Conservation (phyloP, 92 coral and sea anemone genomes). For the Porites divaricata region DNA sequence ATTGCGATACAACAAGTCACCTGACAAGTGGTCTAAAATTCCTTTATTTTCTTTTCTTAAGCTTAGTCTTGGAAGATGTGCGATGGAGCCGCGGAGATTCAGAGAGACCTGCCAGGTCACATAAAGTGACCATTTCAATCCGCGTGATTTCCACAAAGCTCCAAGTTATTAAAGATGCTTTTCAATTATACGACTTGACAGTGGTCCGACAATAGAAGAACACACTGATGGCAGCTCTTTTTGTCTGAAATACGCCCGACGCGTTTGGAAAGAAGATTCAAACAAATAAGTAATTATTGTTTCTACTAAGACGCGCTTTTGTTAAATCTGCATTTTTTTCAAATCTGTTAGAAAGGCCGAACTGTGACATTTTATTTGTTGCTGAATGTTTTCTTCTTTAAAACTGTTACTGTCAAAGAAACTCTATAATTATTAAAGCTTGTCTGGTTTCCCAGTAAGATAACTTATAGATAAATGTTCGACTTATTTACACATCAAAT, state of each 20-base stretch:
- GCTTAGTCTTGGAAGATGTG: too few species aligned
- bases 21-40: too few species aligned
- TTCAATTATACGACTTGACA: slow-evolving; percentile 14
- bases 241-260: not conserved
- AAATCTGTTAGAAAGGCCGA: slow-evolving; percentile 5
- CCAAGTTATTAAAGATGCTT: not conserved
- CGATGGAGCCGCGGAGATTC: too few species aligned
- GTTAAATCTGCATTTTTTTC: not conserved
- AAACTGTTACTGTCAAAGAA: slow-evolving; percentile 16
- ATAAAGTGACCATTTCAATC: too few species aligned
- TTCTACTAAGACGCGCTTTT: slow-evolving; percentile 1
- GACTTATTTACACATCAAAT: too few species aligned
- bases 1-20: too few species aligned
- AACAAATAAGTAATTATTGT: not conserved
- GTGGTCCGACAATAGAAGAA: slow-evolving; percentile 18
- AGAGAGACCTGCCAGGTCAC: too few species aligned
- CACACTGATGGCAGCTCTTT: too few species aligned
- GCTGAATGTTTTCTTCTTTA: slow-evolving; percentile 10
- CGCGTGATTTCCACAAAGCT: not conserved
- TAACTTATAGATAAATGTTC: too few species aligned
- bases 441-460: slow-evolving; percentile 3
- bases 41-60: too few species aligned
- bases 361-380: slow-evolving; percentile 20
- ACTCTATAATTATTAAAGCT: not conserved
- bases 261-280: not conserved